Evolutionary conservation across 2,797 vertebrate species (phyloP), one percentile per base, ranked within the genome.

Genomic region (Intellagama lesueurii): DNA sequence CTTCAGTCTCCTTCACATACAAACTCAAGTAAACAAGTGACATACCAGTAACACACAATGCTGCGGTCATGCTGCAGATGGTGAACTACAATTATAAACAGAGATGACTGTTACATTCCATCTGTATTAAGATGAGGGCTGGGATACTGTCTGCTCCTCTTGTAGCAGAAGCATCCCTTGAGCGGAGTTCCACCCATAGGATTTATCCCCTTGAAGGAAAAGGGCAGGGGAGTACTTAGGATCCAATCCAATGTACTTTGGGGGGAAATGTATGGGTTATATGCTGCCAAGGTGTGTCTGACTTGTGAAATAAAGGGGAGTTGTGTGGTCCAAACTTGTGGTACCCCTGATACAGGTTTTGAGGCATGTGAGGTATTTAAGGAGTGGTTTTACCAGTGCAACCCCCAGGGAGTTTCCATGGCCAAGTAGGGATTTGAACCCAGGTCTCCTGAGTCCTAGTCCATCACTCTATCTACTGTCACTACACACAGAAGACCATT

Each of bases 1-100:
- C 70, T 24, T 12, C 56, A 19, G 4, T 86, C 89, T 85, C 87
- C 87, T 85, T 85, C 94, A 92, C 85, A 91, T 91, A 78, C 83
- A 68, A 75, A 69, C 82, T 92, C 89, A 85, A 56, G 85, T 92
- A 95, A 94, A 93, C 90, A 93, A 93, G 78, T 78, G 85, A 72
- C 24, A 40, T 81, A 44, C 40, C 22, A 12, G 44, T 40, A 40
- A 11, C 19, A 47, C 35, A 69, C 69, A 30, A 69, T 47, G 40
- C 22, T 84, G 24, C 9, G 91, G 76, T 80, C 44, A 72, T 4
- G 28, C 32, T 1, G 1, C 32, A 87, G 44, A 87, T 70, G 56
- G 7, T 64, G 60, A 64, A 22, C 3, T 2, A 4, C 49, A 30
- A 32, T 35, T 86, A 56, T 24, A 75, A 28, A 56, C 17, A 82